These are phyloP conservation scores for Anas flavirostris DNA, from an alignment of 2,797 vertebrate species.

Conservation along the genomic window DNA sequence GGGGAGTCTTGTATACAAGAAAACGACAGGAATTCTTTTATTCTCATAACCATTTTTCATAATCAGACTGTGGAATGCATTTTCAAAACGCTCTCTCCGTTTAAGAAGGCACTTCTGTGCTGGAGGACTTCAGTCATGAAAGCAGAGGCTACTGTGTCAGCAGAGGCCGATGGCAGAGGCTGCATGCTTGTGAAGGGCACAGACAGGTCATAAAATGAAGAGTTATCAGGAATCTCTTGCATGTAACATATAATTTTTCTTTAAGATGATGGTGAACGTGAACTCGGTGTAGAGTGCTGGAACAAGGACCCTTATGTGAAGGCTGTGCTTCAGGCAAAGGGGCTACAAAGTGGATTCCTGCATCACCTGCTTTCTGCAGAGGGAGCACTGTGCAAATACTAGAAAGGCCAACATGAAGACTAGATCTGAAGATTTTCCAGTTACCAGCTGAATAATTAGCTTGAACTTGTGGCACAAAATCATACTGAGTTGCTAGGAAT, in stretches of 20 bases:
- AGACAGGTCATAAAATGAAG: constrained; percentile 16
- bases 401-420: not conserved
- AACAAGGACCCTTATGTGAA: not conserved
- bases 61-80: constrained; percentile 29
- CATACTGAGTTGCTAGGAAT: not conserved
- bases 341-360: not conserved
- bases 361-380: not conserved
- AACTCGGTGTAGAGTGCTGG: not conserved
- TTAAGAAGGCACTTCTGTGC: constrained; percentile 51
- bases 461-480: not conserved
- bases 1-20: constrained; percentile 7
- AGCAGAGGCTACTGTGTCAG: constrained; percentile 36
- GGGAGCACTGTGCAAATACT: not conserved
- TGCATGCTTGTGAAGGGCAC: not conserved
- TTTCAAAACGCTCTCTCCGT: constrained; percentile 39
- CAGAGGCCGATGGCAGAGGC: not conserved
- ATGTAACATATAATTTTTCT: constrained; percentile 37
- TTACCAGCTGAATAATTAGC: not conserved
- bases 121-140: constrained; percentile 26
- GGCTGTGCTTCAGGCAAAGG: not conserved
- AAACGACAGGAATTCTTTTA: constrained; percentile 40
- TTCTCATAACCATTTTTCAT: constrained; percentile 46
- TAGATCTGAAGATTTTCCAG: not conserved
- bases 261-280: not conserved
- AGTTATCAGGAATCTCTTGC: constrained; percentile 39